A percentile compares a stretch with the other conserved stretches of the same genome.
phyloP scores from a whole-genome alignment of 2,113 vertebrate species.

The Cranoglanis bouderius region DNA sequence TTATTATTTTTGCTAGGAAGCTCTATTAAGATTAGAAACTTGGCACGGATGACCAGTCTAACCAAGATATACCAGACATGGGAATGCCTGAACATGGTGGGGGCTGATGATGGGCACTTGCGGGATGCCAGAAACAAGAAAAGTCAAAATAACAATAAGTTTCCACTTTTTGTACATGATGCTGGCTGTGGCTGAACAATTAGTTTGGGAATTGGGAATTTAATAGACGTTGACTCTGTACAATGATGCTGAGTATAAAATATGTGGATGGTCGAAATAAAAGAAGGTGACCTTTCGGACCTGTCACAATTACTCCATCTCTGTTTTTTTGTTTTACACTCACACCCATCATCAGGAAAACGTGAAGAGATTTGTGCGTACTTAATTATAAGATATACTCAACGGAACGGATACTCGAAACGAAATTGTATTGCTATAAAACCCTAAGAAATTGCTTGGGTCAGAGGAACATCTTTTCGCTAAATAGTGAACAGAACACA shows the following conservation, averaged over 20 bases:
- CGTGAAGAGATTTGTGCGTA: background rate
- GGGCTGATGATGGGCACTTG: background rate
- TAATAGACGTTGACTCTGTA: background rate
- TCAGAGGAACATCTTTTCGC: background rate
- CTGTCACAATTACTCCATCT: background rate
- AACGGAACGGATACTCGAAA: background rate
- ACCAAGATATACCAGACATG: constrained; percentile 47
- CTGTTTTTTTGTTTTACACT: background rate
- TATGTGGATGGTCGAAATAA: background rate
- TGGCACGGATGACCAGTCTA: constrained; percentile 42
- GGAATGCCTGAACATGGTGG: background rate
- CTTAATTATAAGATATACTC: too few species aligned
- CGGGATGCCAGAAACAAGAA: constrained; percentile 10
- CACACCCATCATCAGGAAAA: background rate
- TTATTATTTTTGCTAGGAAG: constrained; percentile 57
- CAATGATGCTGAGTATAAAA: background rate
- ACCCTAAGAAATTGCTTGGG: background rate
- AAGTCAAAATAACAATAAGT: constrained; percentile 15
- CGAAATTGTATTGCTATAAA: background rate
- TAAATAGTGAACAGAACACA: background rate
- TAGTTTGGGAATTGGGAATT: background rate
- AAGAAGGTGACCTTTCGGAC: background rate
- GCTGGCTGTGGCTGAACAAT: constrained; percentile 31
- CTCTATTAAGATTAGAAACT: constrained; percentile 61
- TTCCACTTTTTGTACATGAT: constrained; percentile 28